Evolutionary conservation across 2,797 vertebrate genomes (phyloP), one percentile per base, ranked within the genome.

Genomic region (Lagocephalus sceleratus): DNA sequence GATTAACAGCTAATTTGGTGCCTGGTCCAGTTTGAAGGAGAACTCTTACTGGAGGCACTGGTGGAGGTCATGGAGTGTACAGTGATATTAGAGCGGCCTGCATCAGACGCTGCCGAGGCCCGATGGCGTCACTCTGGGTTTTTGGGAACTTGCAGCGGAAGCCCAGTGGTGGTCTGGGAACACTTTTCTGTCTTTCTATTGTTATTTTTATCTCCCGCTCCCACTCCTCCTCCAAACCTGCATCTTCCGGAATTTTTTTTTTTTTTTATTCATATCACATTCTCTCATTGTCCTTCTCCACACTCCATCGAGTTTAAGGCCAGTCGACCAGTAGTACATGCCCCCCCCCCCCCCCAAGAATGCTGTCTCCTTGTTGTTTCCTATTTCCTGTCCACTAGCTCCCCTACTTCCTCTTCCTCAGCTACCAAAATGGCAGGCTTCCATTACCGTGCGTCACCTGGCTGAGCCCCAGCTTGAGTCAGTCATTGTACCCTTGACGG

Each of bases 311-410:
- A 35, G 9, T 50, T 63, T 59, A 19, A 54, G 57, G 61, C 68
- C 57, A 39, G 57, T 47, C 8, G 38, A 60, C 41, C 21, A 22
- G 55, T 16, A 45, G 53, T 8, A 6, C 35, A 35, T 15, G 3
- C 29, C 10, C 29, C 39, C 39, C 39, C 39, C 11, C 25, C 71
- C 63, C 47, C 66, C 71, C 67, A 75, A 85, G 76, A 85, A 74
- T 79, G 60, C 51, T 79, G 85, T 86, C 77, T 81, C 79, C 82
- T 64, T 25, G 54, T 60, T 63, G 12, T 84, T 87, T 86, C 84
- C 85, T 73, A 14, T 76, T 85, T 87, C 85, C 84, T 15, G 68
- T 68, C 63, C 32, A 25, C 59, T 72, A 76, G 66, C 74, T 80
- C 82, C 72, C 68, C 47, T 39, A 60, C 81, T 79, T 85, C 82